Percentiles rank a stretch among this genome's conserved stretches.
phyloP scores from a whole-genome alignment of 2,113 vertebrate genomes.

The Pholis gunnellus region DNA sequence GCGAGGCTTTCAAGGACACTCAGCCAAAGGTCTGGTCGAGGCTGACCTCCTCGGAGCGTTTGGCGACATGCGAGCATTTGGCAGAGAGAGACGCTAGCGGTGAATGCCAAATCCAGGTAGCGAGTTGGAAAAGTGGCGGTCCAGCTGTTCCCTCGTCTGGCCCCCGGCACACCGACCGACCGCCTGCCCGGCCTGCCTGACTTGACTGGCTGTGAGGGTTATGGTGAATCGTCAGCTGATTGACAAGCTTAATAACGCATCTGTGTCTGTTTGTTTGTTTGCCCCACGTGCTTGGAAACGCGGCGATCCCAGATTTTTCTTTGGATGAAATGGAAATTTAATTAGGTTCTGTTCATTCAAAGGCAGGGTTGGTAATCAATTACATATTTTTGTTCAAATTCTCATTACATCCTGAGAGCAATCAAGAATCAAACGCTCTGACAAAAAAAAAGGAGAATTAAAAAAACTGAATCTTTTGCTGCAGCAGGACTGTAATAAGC shows the following conservation, averaged over 20 bases:
- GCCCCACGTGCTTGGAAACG: slow-evolving; percentile 31
- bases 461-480: neutral
- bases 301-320: slow-evolving; percentile 8
- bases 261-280: slow-evolving; percentile 25
- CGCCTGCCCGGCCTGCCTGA: slow-evolving; percentile 26
- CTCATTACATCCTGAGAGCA: too few relatives aligned
- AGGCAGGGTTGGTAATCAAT: neutral
- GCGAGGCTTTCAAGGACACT: slow-evolving; percentile 44
- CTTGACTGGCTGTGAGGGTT: slow-evolving; percentile 45
- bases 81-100: slow-evolving; percentile 29
- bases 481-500: neutral
- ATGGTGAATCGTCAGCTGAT: slow-evolving; percentile 55
- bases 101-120: slow-evolving; percentile 69
- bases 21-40: slow-evolving; percentile 50
- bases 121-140: slow-evolving; percentile 59
- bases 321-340: neutral
- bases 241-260: slow-evolving; percentile 64
- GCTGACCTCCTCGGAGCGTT: slow-evolving; percentile 57
- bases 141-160: slow-evolving; percentile 72
- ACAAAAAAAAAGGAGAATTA: neutral
- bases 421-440: neutral
- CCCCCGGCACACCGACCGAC: slow-evolving; percentile 34
- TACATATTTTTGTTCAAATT: too few relatives aligned
- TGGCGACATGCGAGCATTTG: slow-evolving; percentile 53
- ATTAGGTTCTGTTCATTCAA: neutral